phyloP scores from a whole-genome alignment of 1,140 invertebrate genomes.

The Drosophila ercepeae region DNA sequence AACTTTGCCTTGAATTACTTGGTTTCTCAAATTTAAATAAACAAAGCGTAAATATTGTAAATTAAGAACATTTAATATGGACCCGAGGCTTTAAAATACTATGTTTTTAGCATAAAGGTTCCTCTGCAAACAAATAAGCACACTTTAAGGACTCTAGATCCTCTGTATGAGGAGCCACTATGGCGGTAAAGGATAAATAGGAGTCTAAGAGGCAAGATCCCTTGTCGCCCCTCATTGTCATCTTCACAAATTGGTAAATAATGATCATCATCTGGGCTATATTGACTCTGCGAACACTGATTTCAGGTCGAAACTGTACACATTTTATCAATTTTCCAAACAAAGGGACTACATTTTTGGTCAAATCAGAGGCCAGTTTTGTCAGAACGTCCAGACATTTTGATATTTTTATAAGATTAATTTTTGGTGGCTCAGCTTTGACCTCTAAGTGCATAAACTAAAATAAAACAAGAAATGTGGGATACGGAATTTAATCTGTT shows the following conservation, averaged over 20 bases:
- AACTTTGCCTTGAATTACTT: background rate
- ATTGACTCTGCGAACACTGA: background rate
- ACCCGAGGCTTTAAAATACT: background rate
- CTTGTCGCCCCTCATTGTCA: background rate
- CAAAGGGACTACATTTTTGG: background rate
- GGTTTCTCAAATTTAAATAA: background rate
- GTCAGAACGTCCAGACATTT: background rate
- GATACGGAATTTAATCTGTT: background rate
- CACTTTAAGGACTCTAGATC: background rate
- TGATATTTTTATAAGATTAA: background rate
- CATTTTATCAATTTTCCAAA: background rate
- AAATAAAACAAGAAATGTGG: background rate
- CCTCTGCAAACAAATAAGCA: background rate
- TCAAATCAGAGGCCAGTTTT: background rate
- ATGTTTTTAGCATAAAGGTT: constrained; percentile 1
- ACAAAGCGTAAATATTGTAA: background rate
- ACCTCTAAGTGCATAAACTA: background rate
- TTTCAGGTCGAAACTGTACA: background rate
- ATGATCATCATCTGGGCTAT: background rate
- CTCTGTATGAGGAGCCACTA: background rate
- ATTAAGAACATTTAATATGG: background rate
- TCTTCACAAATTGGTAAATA: background rate
- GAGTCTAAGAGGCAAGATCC: background rate
- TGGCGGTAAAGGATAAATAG: background rate
- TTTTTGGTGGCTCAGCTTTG: background rate